phyloP scores from a whole-genome alignment of 2,888 invertebrate species.

The Microctonus hyperodae region DNA sequence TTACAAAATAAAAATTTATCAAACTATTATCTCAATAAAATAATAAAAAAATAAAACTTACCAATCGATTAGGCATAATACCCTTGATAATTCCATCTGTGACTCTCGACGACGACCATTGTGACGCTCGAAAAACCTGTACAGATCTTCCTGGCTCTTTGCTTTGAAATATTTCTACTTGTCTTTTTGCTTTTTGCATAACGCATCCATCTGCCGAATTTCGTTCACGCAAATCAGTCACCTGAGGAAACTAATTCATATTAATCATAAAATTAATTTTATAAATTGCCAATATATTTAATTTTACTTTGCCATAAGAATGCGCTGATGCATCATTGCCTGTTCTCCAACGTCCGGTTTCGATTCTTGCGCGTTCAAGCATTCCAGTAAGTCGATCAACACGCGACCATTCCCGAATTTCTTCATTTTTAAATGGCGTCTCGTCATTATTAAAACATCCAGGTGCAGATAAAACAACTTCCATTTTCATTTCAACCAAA shows the following conservation, averaged over 20 bases:
- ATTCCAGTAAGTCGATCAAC: constrained; percentile 67
- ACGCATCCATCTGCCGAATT: constrained; percentile 66
- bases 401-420: constrained; percentile 67
- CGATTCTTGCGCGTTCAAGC: constrained; percentile 66
- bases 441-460: constrained; percentile 48
- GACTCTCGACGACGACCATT: constrained; percentile 52
- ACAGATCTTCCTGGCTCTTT: constrained; percentile 48
- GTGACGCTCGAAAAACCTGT: constrained; percentile 50
- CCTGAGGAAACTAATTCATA: constrained; percentile 55
- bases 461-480: constrained; percentile 51
- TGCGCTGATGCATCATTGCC: constrained; percentile 64
- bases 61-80: constrained; percentile 1
- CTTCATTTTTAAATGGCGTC: constrained; percentile 65
- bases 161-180: constrained; percentile 53
- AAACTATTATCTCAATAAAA: background rate
- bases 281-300: constrained; percentile 14
- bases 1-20: background rate
- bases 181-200: constrained; percentile 58
- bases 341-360: constrained; percentile 67
- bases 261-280: background rate
- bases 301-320: constrained; percentile 66
- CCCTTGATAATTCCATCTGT: constrained; percentile 36
- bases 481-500: constrained; percentile 44
- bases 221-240: constrained; percentile 66
- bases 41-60: background rate